Conservation (phyloP, 2,888 invertebrate species). For the Pammene aurita region DNA sequence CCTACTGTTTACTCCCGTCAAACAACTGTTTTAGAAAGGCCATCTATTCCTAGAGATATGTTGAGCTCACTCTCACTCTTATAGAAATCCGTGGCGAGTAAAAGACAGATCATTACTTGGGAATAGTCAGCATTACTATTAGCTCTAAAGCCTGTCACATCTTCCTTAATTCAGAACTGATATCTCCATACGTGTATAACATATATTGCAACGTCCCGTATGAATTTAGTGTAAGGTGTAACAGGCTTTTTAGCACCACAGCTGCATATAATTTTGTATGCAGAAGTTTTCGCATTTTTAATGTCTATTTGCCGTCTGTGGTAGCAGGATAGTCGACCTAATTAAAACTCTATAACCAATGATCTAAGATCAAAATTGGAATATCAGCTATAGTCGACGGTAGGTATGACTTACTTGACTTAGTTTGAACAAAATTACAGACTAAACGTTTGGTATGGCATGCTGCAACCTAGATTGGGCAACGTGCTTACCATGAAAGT, state of each 20-base stretch:
- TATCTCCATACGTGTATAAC: too few species aligned
- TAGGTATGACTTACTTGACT: constrained; percentile 33
- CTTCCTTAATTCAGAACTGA: too few species aligned
- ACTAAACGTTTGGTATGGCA: constrained; percentile 31
- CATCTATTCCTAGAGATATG: constrained; percentile 6
- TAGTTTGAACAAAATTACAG: constrained; percentile 35
- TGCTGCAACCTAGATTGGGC: constrained; percentile 37
- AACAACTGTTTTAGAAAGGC: constrained; percentile 30
- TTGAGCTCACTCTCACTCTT: background rate
- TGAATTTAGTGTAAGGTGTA: too few species aligned
- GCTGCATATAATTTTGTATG: too few species aligned
- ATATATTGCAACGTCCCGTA: too few species aligned
- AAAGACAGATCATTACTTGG: background rate
- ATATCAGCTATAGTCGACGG: constrained; percentile 11
- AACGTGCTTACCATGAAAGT: constrained; percentile 19
- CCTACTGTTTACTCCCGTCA: constrained; percentile 23
- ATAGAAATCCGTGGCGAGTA: background rate
- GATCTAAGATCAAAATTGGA: constrained; percentile 31
- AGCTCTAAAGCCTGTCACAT: too few species aligned
- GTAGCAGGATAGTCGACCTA: constrained; percentile 7
- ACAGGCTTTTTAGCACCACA: too few species aligned
- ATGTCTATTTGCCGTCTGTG: background rate
- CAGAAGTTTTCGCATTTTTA: background rate
- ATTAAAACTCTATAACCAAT: background rate
- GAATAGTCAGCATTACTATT: too few species aligned